Conservation (phyloP, 2,113 vertebrate species). For the Pangasianodon gigas region DNA sequence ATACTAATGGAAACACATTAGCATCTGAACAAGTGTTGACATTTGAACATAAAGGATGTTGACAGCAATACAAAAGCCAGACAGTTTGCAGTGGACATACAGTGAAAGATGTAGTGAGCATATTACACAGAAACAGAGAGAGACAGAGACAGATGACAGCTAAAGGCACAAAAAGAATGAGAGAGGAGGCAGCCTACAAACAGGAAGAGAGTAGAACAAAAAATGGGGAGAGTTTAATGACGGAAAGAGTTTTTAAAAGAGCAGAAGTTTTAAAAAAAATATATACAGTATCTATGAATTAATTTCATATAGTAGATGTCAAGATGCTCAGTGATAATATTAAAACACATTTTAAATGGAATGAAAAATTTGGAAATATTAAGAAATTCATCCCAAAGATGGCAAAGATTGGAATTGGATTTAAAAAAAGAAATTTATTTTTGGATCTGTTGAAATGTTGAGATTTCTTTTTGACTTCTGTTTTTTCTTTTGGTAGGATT, state of each 20-base stretch:
- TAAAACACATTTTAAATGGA: neutral
- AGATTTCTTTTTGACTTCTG: neutral
- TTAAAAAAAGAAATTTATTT: neutral
- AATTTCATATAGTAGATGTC: neutral
- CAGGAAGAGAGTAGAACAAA: neutral
- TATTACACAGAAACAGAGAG: neutral
- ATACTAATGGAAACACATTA: slow-evolving; percentile 6
- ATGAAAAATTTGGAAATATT: neutral
- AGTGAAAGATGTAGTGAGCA: neutral
- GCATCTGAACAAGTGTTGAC: neutral
- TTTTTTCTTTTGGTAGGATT: neutral
- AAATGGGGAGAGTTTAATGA: neutral
- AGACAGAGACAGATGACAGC: neutral
- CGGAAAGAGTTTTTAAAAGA: neutral
- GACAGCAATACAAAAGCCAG: slow-evolving; percentile 5
- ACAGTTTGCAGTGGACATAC: neutral
- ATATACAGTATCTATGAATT: neutral
- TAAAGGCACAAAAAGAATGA: neutral
- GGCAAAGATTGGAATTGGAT: neutral
- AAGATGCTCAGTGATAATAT: neutral
- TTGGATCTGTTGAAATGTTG: too few species aligned
- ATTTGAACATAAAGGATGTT: slow-evolving; percentile 5
- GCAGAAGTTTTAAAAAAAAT: neutral
- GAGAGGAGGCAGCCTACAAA: neutral
- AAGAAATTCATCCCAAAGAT: neutral